These are phyloP conservation scores for Anoplolepis gracilipes DNA, from an alignment of 1,140 invertebrate species.

Conservation along the genomic window DNA sequence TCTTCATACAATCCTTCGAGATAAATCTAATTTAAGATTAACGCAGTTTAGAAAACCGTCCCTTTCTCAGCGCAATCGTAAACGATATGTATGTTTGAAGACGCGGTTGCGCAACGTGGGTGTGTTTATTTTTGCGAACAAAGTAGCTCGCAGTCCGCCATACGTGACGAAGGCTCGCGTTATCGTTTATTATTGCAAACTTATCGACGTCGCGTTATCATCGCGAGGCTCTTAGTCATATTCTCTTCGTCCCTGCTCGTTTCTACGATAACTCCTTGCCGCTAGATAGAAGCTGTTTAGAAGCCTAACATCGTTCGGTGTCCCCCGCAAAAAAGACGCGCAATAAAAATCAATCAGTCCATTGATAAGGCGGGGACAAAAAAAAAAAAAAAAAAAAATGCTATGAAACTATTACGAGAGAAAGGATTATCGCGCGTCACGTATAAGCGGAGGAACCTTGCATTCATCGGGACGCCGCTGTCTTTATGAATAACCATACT, in stretches of 20 bases:
- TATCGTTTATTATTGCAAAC: constrained; percentile 40
- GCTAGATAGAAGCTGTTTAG: neutral
- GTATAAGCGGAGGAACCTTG: neutral
- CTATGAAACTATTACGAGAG: neutral
- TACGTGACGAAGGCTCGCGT: constrained; percentile 36
- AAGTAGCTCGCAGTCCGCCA: neutral
- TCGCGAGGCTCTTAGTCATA: constrained; percentile 18
- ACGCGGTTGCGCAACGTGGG: constrained; percentile 35
- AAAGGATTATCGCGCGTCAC: neutral
- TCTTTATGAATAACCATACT: constrained; percentile 45
- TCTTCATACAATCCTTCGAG: neutral
- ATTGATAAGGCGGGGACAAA: neutral
- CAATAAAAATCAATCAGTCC: neutral
- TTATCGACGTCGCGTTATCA: constrained; percentile 19
- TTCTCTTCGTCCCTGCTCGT: neutral
- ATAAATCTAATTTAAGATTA: neutral
- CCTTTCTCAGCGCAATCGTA: constrained; percentile 19
- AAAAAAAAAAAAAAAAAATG: neutral
- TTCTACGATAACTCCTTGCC: constrained; percentile 8
- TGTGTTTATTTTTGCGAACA: constrained; percentile 20
- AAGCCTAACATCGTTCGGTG: neutral
- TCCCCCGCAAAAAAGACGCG: neutral
- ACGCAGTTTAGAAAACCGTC: neutral
- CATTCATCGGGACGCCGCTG: constrained; percentile 30
- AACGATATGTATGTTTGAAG: neutral